phyloP scores from a whole-genome alignment of 35 echinoderm and acorn worm genomes.

The Patiria miniata region DNA sequence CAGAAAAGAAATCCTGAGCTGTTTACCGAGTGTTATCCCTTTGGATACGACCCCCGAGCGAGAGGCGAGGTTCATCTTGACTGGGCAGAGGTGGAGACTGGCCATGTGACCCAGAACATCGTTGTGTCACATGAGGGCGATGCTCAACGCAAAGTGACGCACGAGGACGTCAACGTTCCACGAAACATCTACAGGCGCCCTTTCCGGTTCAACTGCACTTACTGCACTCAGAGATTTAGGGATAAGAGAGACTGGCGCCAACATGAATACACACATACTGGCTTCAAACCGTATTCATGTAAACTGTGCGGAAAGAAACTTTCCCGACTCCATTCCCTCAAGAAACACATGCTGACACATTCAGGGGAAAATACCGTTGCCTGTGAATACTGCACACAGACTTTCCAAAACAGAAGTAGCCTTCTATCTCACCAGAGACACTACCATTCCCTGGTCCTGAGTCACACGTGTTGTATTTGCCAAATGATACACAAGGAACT shows the following conservation, averaged over 20 bases:
- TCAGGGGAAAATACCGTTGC: not conserved
- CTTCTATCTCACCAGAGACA: not conserved
- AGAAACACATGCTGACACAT: slow-evolving; percentile 4
- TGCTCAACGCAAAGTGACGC: no score
- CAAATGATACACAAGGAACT: not conserved
- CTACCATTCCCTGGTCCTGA: not conserved
- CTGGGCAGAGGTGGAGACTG: no score
- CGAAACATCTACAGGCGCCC: not conserved
- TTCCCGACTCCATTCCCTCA: not conserved
- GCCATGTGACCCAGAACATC: no score
- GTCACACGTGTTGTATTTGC: no score
- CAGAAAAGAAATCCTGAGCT: no score
- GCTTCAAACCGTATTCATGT: not conserved
- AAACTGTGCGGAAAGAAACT: slow-evolving; percentile 3
- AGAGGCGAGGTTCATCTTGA: no score
- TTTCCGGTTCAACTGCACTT: not conserved
- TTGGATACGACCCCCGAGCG: no score
- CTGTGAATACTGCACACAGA: not conserved
- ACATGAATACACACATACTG: slow-evolving; percentile 4
- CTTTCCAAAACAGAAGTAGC: not conserved
- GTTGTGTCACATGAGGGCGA: no score
- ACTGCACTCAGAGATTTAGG: not conserved
- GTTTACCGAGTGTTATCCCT: no score
- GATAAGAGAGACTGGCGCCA: slow-evolving; percentile 13
- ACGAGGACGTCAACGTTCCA: no score